phyloP scores from a whole-genome alignment of 2,888 invertebrate genomes.

The Ormyrus pomaceus region DNA sequence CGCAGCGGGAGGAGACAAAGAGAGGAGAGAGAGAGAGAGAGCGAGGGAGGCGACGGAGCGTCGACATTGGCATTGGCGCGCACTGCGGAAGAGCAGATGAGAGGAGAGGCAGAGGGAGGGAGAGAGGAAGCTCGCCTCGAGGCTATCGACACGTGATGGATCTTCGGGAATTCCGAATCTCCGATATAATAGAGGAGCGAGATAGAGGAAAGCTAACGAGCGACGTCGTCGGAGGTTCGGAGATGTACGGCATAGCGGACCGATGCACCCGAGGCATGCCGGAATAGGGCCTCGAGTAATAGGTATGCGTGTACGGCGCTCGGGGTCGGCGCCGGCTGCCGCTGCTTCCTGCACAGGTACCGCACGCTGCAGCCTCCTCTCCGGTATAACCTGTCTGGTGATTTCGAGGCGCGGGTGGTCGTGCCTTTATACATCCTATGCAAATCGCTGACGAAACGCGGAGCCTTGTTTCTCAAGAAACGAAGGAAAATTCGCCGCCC shows the following conservation, averaged over 20 bases:
- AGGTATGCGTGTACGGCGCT: background rate
- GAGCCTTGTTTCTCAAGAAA: too few relatives aligned
- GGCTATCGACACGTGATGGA: conserved; percentile 54
- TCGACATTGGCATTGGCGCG: conserved; percentile 19
- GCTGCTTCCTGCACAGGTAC: too few relatives aligned
- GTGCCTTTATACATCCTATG: too few relatives aligned
- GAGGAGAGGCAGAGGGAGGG: background rate
- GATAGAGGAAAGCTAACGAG: conserved; percentile 6
- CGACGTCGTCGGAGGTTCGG: background rate
- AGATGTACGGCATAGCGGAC: conserved; percentile 35
- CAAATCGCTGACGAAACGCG: too few relatives aligned
- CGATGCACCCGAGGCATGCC: conserved; percentile 46
- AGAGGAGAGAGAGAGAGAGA: background rate
- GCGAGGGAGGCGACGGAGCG: conserved; percentile 19
- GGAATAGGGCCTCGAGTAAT: conserved; percentile 4
- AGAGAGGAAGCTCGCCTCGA: background rate
- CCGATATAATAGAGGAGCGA: conserved; percentile 34
- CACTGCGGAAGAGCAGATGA: background rate
- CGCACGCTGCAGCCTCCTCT: too few relatives aligned
- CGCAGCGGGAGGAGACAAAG: conserved; percentile 13
- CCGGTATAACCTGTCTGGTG: too few relatives aligned
- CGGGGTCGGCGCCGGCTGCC: too few relatives aligned
- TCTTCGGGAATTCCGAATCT: conserved; percentile 55
- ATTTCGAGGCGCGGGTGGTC: too few relatives aligned
- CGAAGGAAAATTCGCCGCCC: too few relatives aligned